Evolutionary conservation across 1,140 invertebrate species (phyloP).

Genomic region (Venustaconcha ellipsiformis): DNA sequence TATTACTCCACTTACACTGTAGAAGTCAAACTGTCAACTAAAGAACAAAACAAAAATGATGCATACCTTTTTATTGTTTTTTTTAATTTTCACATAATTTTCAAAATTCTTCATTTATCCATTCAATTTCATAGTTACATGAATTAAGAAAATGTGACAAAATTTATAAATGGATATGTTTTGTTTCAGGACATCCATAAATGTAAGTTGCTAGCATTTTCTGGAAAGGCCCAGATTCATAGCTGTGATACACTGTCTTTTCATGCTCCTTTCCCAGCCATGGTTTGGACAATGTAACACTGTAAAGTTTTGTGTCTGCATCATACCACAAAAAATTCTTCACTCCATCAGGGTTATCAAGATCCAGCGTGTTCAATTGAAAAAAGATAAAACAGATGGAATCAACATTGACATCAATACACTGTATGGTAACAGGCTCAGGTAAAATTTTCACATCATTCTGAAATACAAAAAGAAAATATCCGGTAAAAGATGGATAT

Average conservation of each 20-base stretch:
- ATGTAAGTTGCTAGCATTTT: constrained; percentile 74
- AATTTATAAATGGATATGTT: too few relatives aligned
- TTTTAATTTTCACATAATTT: too few relatives aligned
- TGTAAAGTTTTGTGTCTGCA: constrained; percentile 77
- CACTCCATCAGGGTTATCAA: constrained; percentile 72
- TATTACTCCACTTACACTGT: too few relatives aligned
- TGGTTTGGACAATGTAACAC: constrained; percentile 63
- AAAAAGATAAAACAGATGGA: constrained; percentile 84
- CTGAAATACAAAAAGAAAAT: constrained; percentile 14
- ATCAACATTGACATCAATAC: constrained; percentile 81
- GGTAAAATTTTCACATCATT: constrained; percentile 73
- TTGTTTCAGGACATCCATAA: constrained; percentile 9
- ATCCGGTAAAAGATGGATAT: not conserved
- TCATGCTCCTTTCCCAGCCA: constrained; percentile 70
- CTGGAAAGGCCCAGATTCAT: constrained; percentile 83
- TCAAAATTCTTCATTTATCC: too few relatives aligned
- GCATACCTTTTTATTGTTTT: too few relatives aligned
- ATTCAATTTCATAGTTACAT: too few relatives aligned
- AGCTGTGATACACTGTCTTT: constrained; percentile 76
- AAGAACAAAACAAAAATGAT: too few relatives aligned
- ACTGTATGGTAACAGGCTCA: constrained; percentile 84
- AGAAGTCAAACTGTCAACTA: too few relatives aligned
- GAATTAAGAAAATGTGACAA: too few relatives aligned
- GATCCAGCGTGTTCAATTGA: constrained; percentile 86
- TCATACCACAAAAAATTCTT: constrained; percentile 86